Evolutionary conservation across 1,140 invertebrate genomes (phyloP), one percentile per base, ranked within the genome.

Genomic region (Probaryconus sp.): DNA sequence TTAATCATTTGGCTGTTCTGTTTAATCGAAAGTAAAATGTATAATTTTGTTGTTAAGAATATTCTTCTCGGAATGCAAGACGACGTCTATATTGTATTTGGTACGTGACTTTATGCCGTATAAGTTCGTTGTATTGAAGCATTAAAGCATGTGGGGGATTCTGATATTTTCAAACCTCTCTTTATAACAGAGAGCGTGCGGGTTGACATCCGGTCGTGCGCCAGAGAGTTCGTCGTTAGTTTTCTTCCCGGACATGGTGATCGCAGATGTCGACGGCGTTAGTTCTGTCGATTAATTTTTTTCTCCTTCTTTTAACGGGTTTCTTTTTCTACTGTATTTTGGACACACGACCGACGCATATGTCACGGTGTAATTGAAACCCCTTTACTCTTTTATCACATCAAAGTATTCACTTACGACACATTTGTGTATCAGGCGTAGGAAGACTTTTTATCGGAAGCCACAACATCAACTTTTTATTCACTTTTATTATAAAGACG

Each of bases 331-430:
- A 14, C 48, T 68, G 38, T 63, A 55, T 64, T 64, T 65, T 48
- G 47, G 53, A 43, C 37, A 48, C 31, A 20, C 16, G 35, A 18
- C 40, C 48, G 56, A 50, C 56, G 42, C 64, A 74, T 68, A 63
- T 58, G 51, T 74, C 64, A 68, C 56, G 56, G 51, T 31, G 51
- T 74, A 74, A 72, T 79, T 76, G 77, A 63, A 69, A 72, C 64
- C 58, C 35, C 42, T 35, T 40, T 40, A 53, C 51, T 43, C 50
- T 51, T 63, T 64, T 56, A 40, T 18, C 43, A 16, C 35, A 30
- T 51, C 53, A 48, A 38, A 30, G 43, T 33, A 40, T 40, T 67
- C 48, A 33, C 51, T 50, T 45, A 51, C 53, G 55, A 53, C 47
- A 55, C 26, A 38, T 13, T 24, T 21, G 64, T 51, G 7, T 38